Conservation (phyloP, 2,888 invertebrate species). For the Trissonchulus latispiculum region DNA sequence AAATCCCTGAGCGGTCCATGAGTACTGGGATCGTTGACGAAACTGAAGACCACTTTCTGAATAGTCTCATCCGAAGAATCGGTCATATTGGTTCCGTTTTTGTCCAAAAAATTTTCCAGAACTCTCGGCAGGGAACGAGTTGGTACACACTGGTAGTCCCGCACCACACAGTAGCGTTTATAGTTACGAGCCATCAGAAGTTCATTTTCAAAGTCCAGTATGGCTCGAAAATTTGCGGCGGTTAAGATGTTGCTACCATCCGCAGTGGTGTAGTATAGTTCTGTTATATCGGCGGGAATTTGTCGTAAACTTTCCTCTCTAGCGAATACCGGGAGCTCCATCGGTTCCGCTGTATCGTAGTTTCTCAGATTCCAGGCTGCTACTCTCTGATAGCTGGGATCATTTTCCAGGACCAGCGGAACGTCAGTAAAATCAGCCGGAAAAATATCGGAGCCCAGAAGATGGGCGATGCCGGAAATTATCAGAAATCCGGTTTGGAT, state of each 20-base stretch:
- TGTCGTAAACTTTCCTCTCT: background rate
- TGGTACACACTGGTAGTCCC: conserved; percentile 11
- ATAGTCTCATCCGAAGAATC: background rate
- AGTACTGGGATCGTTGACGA: conserved; percentile 4
- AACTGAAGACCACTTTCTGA: background rate
- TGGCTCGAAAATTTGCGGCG: conserved; percentile 4
- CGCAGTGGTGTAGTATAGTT: conserved; percentile 18
- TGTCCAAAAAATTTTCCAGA: conserved; percentile 11
- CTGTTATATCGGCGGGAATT: conserved; percentile 20
- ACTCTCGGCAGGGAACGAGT: conserved; percentile 11
- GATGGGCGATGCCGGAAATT: conserved; percentile 8
- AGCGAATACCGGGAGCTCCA: background rate
- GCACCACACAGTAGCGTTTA: conserved; percentile 18
- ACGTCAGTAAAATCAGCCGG: conserved; percentile 29
- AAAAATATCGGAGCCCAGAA: conserved; percentile 31
- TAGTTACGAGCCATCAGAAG: conserved; percentile 4
- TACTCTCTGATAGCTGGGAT: conserved; percentile 18
- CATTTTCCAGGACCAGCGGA: conserved; percentile 19
- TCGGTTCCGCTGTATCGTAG: conserved; percentile 19
- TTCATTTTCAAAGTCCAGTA: conserved; percentile 19
- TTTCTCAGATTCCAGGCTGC: conserved; percentile 22
- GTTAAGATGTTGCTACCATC: conserved; percentile 21
- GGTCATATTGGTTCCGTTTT: conserved; percentile 10
- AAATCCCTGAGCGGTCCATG: conserved; percentile 11
- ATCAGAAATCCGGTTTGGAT: background rate